Percentiles rank a stretch among this genome's conserved stretches.
These are phyloP conservation scores for Stomatorhinus ivindoensis DNA, from an alignment of 2,113 vertebrate species.

Conservation along the genomic window DNA sequence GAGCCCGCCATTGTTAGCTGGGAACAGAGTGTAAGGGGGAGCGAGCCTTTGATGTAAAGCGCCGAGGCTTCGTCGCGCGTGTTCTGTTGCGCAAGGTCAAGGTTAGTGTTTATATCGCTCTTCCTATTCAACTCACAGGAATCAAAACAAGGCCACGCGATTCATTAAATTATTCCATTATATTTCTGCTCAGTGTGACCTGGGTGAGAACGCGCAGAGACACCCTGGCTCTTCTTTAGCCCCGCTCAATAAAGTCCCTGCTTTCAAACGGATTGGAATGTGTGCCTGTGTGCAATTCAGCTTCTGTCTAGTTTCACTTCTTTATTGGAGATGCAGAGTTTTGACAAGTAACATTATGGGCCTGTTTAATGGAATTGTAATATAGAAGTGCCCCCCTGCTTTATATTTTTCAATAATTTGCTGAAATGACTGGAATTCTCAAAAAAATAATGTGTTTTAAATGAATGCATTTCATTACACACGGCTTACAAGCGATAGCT, in stretches of 20 bases:
- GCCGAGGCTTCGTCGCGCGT: conserved; percentile 13
- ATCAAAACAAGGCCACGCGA: conserved; percentile 45
- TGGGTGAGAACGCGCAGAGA: conserved; percentile 36
- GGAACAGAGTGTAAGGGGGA: conserved; percentile 41
- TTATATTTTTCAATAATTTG: conserved; percentile 17
- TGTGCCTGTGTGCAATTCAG: neutral
- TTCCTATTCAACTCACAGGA: conserved; percentile 43
- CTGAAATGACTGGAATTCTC: neutral
- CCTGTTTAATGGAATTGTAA: conserved; percentile 14
- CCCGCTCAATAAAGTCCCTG: conserved; percentile 6
- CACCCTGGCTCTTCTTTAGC: conserved; percentile 30
- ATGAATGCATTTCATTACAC: neutral
- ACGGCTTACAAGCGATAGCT: neutral
- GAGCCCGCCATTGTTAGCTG: conserved; percentile 47
- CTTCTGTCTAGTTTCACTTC: neutral
- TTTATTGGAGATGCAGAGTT: conserved; percentile 12
- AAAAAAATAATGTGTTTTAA: neutral
- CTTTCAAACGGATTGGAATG: conserved; percentile 6
- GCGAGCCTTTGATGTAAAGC: conserved; percentile 52
- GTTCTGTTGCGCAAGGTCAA: conserved; percentile 26
- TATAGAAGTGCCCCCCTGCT: neutral
- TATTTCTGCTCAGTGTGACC: conserved; percentile 40
- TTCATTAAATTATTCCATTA: conserved; percentile 58
- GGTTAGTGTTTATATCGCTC: conserved; percentile 52
- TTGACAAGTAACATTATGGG: conserved; percentile 1